A percentile compares a stretch with the other conserved stretches of the same genome.
These are phyloP conservation scores for Ochropleura plecta DNA, from an alignment of 2,888 invertebrate species.

Conservation along the genomic window DNA sequence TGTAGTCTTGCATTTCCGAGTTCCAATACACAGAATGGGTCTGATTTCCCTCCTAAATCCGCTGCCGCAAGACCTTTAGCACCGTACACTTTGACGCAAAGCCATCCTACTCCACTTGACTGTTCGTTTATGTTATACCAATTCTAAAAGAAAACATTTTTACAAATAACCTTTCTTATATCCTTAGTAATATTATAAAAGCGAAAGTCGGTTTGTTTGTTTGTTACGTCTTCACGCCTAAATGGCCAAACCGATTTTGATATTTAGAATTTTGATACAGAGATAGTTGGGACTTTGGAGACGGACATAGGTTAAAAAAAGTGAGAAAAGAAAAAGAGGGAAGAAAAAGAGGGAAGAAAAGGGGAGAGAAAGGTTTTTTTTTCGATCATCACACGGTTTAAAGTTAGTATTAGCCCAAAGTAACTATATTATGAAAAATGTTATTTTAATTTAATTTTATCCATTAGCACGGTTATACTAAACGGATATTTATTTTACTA, in stretches of 20 bases:
- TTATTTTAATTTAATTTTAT: background rate
- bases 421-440: no score
- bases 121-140: slow-evolving; percentile 89
- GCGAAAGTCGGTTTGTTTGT: no score
- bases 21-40: slow-evolving; percentile 99
- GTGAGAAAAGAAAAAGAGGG: no score
- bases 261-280: no score
- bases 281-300: no score
- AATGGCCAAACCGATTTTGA: no score
- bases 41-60: slow-evolving; percentile 99
- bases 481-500: background rate
- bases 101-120: slow-evolving; percentile 96
- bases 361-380: no score
- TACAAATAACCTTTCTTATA: background rate
- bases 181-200: background rate
- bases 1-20: slow-evolving; percentile 98
- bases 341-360: no score
- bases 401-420: no score
- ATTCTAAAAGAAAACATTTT: slow-evolving; percentile 84
- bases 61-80: slow-evolving; percentile 97
- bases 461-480: background rate
- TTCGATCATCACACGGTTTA: no score
- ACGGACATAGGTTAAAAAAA: no score
- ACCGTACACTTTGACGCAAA: slow-evolving; percentile 97
- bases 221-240: no score